Evolutionary conservation across 2,888 invertebrate species (phyloP).

Genomic region (Dynastes hyllus): DNA sequence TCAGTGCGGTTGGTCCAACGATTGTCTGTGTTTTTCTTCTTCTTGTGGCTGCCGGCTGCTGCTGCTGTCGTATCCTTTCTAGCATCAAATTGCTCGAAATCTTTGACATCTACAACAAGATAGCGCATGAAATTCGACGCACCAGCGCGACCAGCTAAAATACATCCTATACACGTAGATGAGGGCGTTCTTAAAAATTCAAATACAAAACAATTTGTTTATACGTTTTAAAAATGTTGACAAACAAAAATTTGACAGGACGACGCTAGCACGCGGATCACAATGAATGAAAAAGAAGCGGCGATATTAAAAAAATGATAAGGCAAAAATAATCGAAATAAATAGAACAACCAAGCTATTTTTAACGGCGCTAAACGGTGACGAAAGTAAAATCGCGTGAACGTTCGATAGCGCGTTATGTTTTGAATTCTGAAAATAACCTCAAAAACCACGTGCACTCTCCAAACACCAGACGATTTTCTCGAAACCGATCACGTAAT

Average conservation of each 20-base stretch:
- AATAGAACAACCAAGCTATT: not conserved
- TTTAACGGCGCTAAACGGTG: not conserved
- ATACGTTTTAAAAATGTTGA: conserved; percentile 44
- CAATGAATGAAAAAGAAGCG: conserved; percentile 18
- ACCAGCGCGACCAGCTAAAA: conserved; percentile 30
- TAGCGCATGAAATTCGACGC: not conserved
- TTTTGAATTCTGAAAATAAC: conserved; percentile 58
- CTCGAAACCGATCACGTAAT: conserved; percentile 18
- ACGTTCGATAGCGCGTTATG: not conserved
- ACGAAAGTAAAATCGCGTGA: not conserved
- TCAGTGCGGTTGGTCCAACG: conserved; percentile 71
- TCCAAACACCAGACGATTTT: conserved; percentile 19
- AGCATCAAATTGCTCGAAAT: conserved; percentile 45
- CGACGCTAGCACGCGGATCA: not conserved
- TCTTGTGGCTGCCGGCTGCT: conserved; percentile 61
- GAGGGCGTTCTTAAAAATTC: not conserved
- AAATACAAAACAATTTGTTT: conserved; percentile 47
- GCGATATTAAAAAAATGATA: not conserved
- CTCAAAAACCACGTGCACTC: conserved; percentile 58
- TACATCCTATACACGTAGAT: not conserved
- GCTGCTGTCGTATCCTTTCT: conserved; percentile 40
- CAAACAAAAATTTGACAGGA: conserved; percentile 52
- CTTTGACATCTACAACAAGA: conserved; percentile 50
- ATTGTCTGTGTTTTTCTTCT: conserved; percentile 70
- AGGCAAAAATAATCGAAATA: not conserved